These are phyloP conservation scores for Haemorhous mexicanus DNA, from an alignment of 2,113 vertebrate genomes.

Conservation along the genomic window DNA sequence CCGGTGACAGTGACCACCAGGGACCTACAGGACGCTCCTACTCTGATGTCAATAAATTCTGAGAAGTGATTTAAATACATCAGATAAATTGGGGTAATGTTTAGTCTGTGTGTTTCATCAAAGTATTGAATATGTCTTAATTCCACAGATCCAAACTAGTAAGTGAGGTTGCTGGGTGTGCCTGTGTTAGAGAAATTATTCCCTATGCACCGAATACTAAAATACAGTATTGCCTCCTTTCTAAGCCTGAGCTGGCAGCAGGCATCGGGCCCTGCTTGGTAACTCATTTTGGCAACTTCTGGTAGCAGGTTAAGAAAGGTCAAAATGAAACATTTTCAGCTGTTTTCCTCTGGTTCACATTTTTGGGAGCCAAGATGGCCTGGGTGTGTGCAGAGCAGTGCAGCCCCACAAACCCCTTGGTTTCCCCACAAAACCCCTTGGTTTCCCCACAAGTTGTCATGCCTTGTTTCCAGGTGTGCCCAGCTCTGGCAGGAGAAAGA, in stretches of 20 bases:
- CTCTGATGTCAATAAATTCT: not conserved
- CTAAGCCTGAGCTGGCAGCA: not conserved
- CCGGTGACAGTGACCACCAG: accelerated
- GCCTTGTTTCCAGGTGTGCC: too few relatives aligned
- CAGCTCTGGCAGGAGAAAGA: too few relatives aligned
- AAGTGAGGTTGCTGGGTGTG: not conserved
- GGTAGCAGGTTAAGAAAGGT: too few relatives aligned
- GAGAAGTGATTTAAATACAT: not conserved
- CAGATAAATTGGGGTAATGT: too few relatives aligned
- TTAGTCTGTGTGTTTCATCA: too few relatives aligned
- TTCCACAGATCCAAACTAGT: not conserved
- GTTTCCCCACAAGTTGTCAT: not conserved
- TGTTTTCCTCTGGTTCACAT: too few relatives aligned
- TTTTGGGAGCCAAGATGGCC: not conserved
- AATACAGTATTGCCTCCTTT: not conserved
- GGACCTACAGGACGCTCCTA: not conserved
- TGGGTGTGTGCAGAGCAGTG: not conserved
- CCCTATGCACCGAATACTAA: accelerated
- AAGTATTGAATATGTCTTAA: not conserved
- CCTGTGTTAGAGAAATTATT: not conserved
- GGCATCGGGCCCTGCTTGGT: not conserved
- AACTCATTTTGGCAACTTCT: too few relatives aligned
- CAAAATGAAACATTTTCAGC: too few relatives aligned
- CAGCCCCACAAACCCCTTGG: not conserved
- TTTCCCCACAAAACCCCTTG: too few relatives aligned